A percentile compares a stretch with the other conserved stretches of the same genome.
Evolutionary conservation across 2,888 invertebrate species (phyloP).

Genomic region (Dione vanillae): DNA sequence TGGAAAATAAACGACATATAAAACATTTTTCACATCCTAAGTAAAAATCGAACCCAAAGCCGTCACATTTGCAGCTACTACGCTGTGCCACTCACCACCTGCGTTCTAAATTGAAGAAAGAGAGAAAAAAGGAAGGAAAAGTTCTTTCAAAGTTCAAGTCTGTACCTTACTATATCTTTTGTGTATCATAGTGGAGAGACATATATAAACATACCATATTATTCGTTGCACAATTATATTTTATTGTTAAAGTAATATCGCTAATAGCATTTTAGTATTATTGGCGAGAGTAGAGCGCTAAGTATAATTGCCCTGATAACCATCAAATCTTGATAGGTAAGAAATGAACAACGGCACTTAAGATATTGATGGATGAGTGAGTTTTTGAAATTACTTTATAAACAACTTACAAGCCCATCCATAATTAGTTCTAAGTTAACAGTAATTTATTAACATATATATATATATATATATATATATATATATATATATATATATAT

Average conservation of each 20-base stretch:
- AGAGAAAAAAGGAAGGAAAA: too few species aligned
- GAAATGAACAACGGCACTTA: conserved; percentile 34
- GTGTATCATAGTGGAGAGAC: too few species aligned
- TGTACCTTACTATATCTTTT: neutral
- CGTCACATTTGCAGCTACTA: too few species aligned
- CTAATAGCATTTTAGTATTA: conserved; percentile 12
- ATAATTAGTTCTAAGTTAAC: neutral
- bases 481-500: too few species aligned
- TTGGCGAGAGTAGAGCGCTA: neutral
- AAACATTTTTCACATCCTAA: too few species aligned
- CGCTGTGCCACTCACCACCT: too few species aligned
- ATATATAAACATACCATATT: neutral
- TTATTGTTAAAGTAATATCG: neutral
- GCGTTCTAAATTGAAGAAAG: too few species aligned
- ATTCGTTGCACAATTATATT: neutral
- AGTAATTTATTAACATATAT: too few species aligned
- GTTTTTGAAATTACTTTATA: conserved; percentile 2
- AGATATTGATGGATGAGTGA: conserved; percentile 20
- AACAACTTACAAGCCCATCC: conserved; percentile 16
- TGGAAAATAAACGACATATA: too few species aligned
- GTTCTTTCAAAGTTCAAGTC: too few species aligned
- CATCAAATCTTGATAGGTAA: conserved; percentile 4
- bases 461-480: too few species aligned
- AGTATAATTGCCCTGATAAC: conserved; percentile 25
- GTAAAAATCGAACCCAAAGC: too few species aligned